Conservation (phyloP, 2,888 invertebrate genomes). For the Cylindroiulus punctatus region DNA sequence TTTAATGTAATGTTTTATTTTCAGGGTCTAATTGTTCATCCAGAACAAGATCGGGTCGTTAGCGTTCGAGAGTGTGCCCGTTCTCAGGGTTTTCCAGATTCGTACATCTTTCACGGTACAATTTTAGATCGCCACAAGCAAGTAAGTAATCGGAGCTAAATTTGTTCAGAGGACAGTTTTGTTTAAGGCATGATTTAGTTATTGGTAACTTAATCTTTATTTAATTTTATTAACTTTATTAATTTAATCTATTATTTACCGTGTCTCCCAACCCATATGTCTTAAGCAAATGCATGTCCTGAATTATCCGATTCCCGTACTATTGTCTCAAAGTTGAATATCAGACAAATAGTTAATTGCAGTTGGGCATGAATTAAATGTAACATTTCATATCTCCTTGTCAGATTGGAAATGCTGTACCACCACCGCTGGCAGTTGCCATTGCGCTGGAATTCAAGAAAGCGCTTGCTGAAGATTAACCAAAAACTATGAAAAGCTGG, state of each 20-base stretch:
- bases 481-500: neutral
- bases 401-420: conserved; percentile 84
- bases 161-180: too few species aligned
- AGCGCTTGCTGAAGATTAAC: neutral
- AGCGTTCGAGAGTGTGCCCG: conserved; percentile 87
- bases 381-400: neutral
- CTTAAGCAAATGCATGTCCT: too few species aligned
- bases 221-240: too few species aligned
- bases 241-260: too few species aligned
- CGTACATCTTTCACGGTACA: conserved; percentile 78
- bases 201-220: too few species aligned
- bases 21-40: conserved; percentile 82
- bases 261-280: too few species aligned
- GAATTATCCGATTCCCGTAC: too few species aligned
- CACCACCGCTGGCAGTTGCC: conserved; percentile 81
- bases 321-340: too few species aligned
- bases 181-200: too few species aligned
- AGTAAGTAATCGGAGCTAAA: conserved; percentile 64
- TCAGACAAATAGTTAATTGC: too few species aligned
- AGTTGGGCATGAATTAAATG: neutral
- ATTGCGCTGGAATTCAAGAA: conserved; percentile 76
- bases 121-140: conserved; percentile 82
- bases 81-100: conserved; percentile 85
- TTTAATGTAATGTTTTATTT: too few species aligned
- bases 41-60: conserved; percentile 81